phyloP scores from a whole-genome alignment of 2,113 vertebrate genomes.

The Thryonomys swinderianus region DNA sequence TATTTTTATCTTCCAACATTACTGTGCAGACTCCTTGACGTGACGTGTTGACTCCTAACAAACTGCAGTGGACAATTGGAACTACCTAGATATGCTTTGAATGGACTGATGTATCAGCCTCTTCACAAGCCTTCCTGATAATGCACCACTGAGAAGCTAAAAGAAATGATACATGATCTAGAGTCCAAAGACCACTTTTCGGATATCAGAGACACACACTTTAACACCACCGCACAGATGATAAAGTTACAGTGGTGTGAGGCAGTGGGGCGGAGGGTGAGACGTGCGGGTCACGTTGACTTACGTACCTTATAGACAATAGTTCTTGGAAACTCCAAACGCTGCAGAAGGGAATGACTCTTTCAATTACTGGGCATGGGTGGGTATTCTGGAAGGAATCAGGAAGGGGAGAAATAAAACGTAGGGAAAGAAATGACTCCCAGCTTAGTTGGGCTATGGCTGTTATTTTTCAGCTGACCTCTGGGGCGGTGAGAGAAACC shows the following conservation, averaged over 20 bases:
- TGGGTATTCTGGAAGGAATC: neutral
- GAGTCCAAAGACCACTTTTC: neutral
- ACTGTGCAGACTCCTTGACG: neutral
- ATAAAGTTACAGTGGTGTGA: neutral
- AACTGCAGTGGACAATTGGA: neutral
- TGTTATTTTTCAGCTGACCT: neutral
- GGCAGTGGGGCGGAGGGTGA: neutral
- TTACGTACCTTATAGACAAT: neutral
- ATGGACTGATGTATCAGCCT: fast-evolving
- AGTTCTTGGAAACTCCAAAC: neutral
- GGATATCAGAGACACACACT: neutral
- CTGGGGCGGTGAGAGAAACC: neutral
- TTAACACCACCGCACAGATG: neutral
- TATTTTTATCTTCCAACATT: too few relatives aligned
- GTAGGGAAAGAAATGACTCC: neutral
- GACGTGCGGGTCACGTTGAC: neutral
- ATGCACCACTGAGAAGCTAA: neutral
- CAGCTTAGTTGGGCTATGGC: neutral
- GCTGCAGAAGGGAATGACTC: neutral
- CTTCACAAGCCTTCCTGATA: neutral
- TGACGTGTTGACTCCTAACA: too few relatives aligned
- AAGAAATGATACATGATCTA: neutral
- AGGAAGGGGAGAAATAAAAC: neutral
- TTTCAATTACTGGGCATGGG: neutral
- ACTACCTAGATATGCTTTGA: neutral